Percentiles rank a stretch among this genome's conserved stretches.
phyloP scores from a whole-genome alignment of 2,113 vertebrate genomes.

The human region DNA sequence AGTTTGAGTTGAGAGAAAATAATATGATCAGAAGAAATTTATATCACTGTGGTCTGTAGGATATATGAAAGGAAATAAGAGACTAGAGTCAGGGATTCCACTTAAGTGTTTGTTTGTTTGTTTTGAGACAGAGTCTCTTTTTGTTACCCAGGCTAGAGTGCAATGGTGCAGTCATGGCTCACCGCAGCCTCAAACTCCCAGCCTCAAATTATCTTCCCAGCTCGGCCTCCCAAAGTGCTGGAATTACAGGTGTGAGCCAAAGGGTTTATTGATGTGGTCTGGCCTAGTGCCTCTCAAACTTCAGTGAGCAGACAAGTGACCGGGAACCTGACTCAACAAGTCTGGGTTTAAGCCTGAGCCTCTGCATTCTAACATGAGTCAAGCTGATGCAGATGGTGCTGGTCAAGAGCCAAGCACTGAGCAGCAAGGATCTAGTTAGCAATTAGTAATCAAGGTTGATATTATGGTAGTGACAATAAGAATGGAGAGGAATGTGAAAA shows the following conservation, averaged over 20 bases:
- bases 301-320: background rate
- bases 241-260: background rate
- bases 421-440: background rate
- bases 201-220: no score
- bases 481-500: background rate
- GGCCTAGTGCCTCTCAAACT: background rate
- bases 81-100: background rate
- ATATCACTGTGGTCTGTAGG: background rate
- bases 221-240: no score
- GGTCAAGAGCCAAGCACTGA: background rate
- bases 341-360: background rate
- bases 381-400: background rate
- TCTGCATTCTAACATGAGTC: background rate
- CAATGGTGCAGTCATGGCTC: no score
- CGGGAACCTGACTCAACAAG: background rate
- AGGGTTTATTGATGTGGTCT: background rate
- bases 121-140: no score
- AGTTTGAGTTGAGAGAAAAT: background rate
- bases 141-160: no score
- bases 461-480: background rate
- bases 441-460: background rate
- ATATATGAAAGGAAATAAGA: background rate
- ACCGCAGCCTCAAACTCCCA: no score
- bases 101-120: background rate
- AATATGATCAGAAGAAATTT: background rate